Conservation (phyloP, 2,888 invertebrate genomes). For the Antitype chi region DNA sequence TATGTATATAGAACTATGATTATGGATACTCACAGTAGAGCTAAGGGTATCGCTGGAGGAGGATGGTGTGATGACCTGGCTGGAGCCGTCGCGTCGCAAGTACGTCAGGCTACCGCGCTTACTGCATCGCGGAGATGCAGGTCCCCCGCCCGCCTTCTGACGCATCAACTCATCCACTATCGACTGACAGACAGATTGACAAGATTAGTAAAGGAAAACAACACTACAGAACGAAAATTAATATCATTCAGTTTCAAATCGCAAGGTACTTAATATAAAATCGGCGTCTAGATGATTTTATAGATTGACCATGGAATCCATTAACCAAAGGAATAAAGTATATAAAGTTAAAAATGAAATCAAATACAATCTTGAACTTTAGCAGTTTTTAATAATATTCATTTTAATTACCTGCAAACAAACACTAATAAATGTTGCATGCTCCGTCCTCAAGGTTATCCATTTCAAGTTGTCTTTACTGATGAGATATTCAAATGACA, state of each 20-base stretch:
- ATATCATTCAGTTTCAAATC: background rate
- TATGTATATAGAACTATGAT: no score
- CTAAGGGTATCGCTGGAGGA: slow-evolving; percentile 89
- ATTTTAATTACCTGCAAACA: slow-evolving; percentile 92
- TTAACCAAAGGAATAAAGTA: background rate
- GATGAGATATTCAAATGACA: slow-evolving; percentile 98
- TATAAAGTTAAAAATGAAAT: background rate
- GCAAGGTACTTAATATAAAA: background rate
- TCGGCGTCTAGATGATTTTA: background rate
- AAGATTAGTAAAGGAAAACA: background rate
- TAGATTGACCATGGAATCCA: background rate
- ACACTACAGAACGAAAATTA: background rate
- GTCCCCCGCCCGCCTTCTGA: slow-evolving; percentile 92
- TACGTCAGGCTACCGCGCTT: slow-evolving; percentile 92
- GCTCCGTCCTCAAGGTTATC: slow-evolving; percentile 97
- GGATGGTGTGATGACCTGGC: slow-evolving; percentile 91
- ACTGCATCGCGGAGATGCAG: slow-evolving; percentile 86
- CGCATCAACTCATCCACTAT: slow-evolving; percentile 98
- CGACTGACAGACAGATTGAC: slow-evolving; percentile 90
- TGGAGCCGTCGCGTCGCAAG: slow-evolving; percentile 94
- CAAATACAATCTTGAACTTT: slow-evolving; percentile 26
- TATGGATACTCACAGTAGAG: slow-evolving; percentile 78
- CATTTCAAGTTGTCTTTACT: slow-evolving; percentile 97
- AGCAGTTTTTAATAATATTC: background rate
- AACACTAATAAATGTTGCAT: slow-evolving; percentile 98